These are phyloP conservation scores for Drosophila trapezifrons DNA, from an alignment of 1,140 invertebrate species.

Conservation along the genomic window DNA sequence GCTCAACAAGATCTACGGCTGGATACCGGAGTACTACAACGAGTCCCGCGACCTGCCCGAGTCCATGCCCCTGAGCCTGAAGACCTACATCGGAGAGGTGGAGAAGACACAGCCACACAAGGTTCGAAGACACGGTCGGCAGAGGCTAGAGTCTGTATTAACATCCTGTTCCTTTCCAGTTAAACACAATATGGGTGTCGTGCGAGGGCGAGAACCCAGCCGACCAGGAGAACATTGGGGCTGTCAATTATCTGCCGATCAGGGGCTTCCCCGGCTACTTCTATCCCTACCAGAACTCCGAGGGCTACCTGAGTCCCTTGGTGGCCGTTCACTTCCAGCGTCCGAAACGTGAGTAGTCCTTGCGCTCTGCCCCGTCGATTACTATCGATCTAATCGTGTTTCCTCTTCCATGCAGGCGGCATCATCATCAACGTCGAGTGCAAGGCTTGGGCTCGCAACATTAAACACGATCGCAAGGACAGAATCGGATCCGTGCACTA, in stretches of 20 bases:
- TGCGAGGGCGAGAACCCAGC: constrained; percentile 95
- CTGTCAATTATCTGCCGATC: constrained; percentile 89
- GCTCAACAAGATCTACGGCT: constrained; percentile 92
- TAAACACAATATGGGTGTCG: constrained; percentile 93
- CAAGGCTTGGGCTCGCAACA: constrained; percentile 95
- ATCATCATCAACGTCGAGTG: constrained; percentile 95
- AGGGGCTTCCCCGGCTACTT: constrained; percentile 92
- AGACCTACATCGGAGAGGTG: constrained; percentile 74
- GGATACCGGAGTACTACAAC: constrained; percentile 90
- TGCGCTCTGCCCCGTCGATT: too few relatives aligned
- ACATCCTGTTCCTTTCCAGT: constrained; percentile 82
- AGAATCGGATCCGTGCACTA: constrained; percentile 94
- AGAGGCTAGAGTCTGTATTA: background rate
- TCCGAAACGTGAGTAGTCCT: constrained; percentile 88
- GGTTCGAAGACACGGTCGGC: constrained; percentile 23
- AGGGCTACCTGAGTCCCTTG: constrained; percentile 94
- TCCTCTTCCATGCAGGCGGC: constrained; percentile 86
- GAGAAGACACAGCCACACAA: constrained; percentile 67
- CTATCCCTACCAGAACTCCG: constrained; percentile 92
- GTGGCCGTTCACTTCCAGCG: constrained; percentile 93
- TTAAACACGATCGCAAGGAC: constrained; percentile 91
- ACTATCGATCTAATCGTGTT: background rate
- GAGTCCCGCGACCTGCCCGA: constrained; percentile 86
- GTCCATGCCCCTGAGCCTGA: constrained; percentile 89
- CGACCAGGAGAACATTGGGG: constrained; percentile 94